Percentiles rank a stretch among this genome's conserved stretches.
Evolutionary conservation across 2,888 invertebrate species (phyloP).

Genomic region (Drosophila acutilabella): DNA sequence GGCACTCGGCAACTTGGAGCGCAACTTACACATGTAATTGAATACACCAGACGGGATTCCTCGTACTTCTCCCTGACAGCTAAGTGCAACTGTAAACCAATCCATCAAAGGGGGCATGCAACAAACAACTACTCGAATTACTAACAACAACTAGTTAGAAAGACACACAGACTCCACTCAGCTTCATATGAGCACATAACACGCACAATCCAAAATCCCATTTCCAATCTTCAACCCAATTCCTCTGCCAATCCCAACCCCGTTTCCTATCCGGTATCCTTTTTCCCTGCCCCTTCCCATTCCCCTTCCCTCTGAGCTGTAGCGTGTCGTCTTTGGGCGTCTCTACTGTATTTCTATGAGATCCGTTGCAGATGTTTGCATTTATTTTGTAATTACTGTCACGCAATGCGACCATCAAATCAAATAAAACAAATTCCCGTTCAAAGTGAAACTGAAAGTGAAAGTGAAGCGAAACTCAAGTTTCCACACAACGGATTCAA

Average conservation of each 20-base stretch:
- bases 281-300: not conserved
- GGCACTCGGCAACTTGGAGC: conserved; percentile 68
- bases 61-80: not conserved
- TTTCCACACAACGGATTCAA: conserved; percentile 38
- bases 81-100: conserved; percentile 69
- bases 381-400: conserved; percentile 84
- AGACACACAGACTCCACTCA: conserved; percentile 9
- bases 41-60: conserved; percentile 50
- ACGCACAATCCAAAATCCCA: conserved; percentile 36
- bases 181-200: conserved; percentile 48
- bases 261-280: conserved; percentile 1
- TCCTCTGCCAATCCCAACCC: conserved; percentile 10
- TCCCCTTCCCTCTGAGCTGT: not conserved
- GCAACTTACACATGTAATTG: conserved; percentile 78
- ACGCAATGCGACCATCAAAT: conserved; percentile 84
- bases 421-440: conserved; percentile 66
- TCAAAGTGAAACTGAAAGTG: conserved; percentile 47
- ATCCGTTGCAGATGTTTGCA: conserved; percentile 83
- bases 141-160: conserved; percentile 54
- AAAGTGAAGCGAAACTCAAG: conserved; percentile 47
- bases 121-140: conserved; percentile 67
- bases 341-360: conserved; percentile 52
- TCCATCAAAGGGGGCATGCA: conserved; percentile 74
- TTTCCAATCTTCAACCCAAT: conserved; percentile 10
- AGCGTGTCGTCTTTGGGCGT: not conserved